phyloP scores from a whole-genome alignment of 64 coral and sea anemone genomes.

The Stichodactyla mertensii region DNA sequence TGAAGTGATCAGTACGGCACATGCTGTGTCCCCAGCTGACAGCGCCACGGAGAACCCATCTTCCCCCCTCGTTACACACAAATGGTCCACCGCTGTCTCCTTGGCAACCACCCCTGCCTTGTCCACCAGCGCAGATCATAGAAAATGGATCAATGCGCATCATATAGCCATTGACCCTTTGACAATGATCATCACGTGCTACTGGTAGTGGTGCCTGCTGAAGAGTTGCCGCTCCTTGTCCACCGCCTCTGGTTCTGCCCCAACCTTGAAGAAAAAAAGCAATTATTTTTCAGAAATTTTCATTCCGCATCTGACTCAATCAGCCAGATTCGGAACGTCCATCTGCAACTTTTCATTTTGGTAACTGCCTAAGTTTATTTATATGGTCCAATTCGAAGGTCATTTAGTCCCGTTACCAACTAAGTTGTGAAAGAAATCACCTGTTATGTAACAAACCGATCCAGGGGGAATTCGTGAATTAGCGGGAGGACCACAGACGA shows the following conservation, averaged over 20 bases:
- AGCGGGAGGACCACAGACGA: slow-evolving; percentile 24
- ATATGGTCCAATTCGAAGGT: not conserved
- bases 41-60: slow-evolving; percentile 45
- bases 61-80: slow-evolving; percentile 50
- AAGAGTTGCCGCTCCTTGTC: not conserved
- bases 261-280: slow-evolving; percentile 19
- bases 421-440: not conserved
- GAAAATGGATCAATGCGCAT: not conserved
- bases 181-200: not conserved
- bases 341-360: too few relatives aligned
- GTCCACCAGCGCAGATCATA: slow-evolving; percentile 51
- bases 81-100: slow-evolving; percentile 75
- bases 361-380: not conserved
- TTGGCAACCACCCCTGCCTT: slow-evolving; percentile 35
- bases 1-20: slow-evolving; percentile 48
- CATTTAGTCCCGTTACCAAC: not conserved
- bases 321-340: not conserved
- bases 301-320: too few relatives aligned
- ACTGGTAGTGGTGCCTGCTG: slow-evolving; percentile 50
- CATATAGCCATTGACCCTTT: not conserved
- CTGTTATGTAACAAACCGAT: slow-evolving; percentile 49
- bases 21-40: slow-evolving; percentile 66
- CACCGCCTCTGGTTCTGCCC: slow-evolving; percentile 36
- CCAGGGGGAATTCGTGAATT: slow-evolving; percentile 9
- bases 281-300: too few relatives aligned